Evolutionary conservation across 2,888 invertebrate genomes (phyloP).

Genomic region (Sarcophaga subvicina): DNA sequence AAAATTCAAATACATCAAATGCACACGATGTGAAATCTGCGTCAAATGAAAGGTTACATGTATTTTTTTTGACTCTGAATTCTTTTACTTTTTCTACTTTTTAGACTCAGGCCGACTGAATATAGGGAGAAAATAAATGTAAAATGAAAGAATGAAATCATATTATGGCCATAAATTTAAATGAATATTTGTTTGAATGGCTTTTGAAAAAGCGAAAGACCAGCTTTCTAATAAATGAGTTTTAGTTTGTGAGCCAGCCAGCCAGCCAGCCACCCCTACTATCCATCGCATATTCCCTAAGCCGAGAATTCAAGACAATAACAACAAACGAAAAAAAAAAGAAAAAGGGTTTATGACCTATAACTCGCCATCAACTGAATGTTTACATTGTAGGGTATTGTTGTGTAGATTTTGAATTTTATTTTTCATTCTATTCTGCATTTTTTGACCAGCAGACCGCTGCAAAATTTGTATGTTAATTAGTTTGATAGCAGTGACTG

Average conservation of each 20-base stretch:
- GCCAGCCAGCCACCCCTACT: conserved; percentile 9
- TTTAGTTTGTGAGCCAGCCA: conserved; percentile 21
- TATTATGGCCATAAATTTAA: conserved; percentile 61
- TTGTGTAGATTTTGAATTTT: conserved; percentile 28
- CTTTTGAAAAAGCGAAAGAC: conserved; percentile 49
- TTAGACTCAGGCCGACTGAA: neutral
- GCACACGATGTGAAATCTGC: conserved; percentile 69
- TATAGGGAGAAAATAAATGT: conserved; percentile 11
- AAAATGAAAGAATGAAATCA: conserved; percentile 54
- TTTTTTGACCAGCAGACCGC: conserved; percentile 71
- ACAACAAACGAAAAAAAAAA: conserved; percentile 5
- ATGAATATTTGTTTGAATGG: conserved; percentile 52
- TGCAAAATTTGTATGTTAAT: conserved; percentile 73
- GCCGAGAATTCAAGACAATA: conserved; percentile 16
- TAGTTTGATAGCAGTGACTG: conserved; percentile 58
- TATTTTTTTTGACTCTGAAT: conserved; percentile 20
- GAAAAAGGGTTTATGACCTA: conserved; percentile 65
- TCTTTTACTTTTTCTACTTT: conserved; percentile 5
- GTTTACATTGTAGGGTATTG: conserved; percentile 12
- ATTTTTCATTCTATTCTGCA: conserved; percentile 52
- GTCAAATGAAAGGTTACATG: conserved; percentile 62
- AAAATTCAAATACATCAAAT: conserved; percentile 37
- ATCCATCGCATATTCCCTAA: neutral
- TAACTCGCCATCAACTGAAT: conserved; percentile 41
- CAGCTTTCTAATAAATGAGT: conserved; percentile 65